Conservation (phyloP, 2,113 vertebrate genomes). For the Platichthys flesus region DNA sequence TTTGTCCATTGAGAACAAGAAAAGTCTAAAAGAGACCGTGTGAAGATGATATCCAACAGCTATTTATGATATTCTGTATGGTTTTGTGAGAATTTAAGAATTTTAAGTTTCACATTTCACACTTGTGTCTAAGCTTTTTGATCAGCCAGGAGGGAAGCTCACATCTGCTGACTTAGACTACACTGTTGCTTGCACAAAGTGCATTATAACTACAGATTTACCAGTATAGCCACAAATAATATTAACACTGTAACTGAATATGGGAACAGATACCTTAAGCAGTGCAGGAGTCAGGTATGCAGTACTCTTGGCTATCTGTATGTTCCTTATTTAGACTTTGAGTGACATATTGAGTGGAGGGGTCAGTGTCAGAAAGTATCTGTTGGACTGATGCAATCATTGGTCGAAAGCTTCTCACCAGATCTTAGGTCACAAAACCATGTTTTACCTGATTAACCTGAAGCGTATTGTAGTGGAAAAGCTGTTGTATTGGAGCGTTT, state of each 20-base stretch:
- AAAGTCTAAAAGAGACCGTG: background rate
- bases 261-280: constrained; percentile 1
- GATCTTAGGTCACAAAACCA: too few relatives aligned
- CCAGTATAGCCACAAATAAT: constrained; percentile 35
- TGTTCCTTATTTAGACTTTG: constrained; percentile 6
- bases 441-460: constrained; percentile 14
- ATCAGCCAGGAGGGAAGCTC: constrained; percentile 17
- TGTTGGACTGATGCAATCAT: constrained; percentile 3
- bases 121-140: constrained; percentile 26
- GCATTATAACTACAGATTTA: constrained; percentile 60
- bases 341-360: constrained; percentile 5
- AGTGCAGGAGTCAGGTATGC: constrained; percentile 11
- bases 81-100: constrained; percentile 3
- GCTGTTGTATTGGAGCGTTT: constrained; percentile 44
- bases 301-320: constrained; percentile 4
- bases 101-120: constrained; percentile 20
- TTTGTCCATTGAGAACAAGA: background rate
- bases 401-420: constrained; percentile 19
- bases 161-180: background rate
- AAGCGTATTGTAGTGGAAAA: constrained; percentile 29
- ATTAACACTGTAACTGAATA: constrained; percentile 16
- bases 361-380: background rate
- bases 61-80: background rate
- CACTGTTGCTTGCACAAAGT: constrained; percentile 63
- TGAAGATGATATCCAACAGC: background rate